Evolutionary conservation across 1,140 invertebrate genomes (phyloP), one percentile per base, ranked within the genome.

Genomic region (Brachionus asplanchnoidis): DNA sequence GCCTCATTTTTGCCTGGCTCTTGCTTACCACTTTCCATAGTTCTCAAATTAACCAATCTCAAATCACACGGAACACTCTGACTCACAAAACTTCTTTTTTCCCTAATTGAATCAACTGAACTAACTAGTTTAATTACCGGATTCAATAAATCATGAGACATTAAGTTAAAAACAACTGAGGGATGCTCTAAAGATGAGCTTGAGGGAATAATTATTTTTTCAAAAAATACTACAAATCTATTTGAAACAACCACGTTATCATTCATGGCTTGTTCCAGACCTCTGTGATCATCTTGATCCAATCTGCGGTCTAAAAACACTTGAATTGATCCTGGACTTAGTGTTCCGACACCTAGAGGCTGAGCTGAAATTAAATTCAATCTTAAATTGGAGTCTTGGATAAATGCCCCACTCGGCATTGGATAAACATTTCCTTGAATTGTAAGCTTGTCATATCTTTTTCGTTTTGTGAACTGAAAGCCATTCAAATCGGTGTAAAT

Each of bases 401-500:
- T 94, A 88, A 94, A 99, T 0, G 93, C 93, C 82, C 93, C 92
- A 3, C 94, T 91, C 9, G 96, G 93, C 89, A 99, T 92, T 6
- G 97, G 97, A 91, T 98, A 99, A 88, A 94, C 97, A 90, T 99
- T 97, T 0, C 93, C 97, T 92, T 99, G 97, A 0, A 97, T 87
- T 0, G 97, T 96, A 14, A 99, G 89, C 89, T 98, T 98, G 0
- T 92, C 90, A 86, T 95, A 94, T 75, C 93, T 92, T 86, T 94
- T 93, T 6, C 97, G 92, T 87, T 93, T 93, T 60, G 88, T 94
- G 91, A 96, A 96, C 87, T 97, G 95, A 87, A 97, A 96, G 0
- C 96, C 97, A 89, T 97, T 99, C 84, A 95, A 92, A 90, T 99
- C 97, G 0, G 96, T 95, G 86, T 94, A 98, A 88, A 97, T 96